These are phyloP conservation scores for Artibeus jamaicensis DNA, from an alignment of 2,797 vertebrate species.

Conservation along the genomic window DNA sequence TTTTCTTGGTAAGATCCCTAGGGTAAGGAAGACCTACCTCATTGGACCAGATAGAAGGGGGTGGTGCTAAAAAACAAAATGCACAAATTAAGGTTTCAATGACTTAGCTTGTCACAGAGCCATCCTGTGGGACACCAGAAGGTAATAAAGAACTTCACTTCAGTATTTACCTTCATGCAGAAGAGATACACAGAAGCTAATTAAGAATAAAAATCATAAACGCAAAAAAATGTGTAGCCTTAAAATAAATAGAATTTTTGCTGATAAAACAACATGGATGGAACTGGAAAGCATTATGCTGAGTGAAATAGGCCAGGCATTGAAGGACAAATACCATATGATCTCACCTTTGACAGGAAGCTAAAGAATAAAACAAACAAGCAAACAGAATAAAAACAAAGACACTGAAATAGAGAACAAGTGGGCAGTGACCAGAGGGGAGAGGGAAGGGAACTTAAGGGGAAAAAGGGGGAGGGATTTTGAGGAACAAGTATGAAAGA, in stretches of 20 bases:
- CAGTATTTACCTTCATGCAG: conserved; percentile 25
- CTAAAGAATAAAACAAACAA: too few species aligned
- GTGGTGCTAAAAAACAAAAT: not conserved
- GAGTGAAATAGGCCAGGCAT: too few species aligned
- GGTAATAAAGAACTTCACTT: not conserved
- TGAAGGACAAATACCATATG: too few species aligned
- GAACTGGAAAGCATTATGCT: too few species aligned
- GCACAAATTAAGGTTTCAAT: not conserved
- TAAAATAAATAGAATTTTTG: not conserved
- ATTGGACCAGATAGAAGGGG: not conserved
- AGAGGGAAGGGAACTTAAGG: too few species aligned
- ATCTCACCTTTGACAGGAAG: too few species aligned
- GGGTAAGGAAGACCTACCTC: not conserved
- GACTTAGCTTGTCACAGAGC: not conserved
- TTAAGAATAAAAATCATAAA: conserved; percentile 34
- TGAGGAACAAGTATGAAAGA: too few species aligned
- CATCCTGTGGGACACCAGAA: not conserved
- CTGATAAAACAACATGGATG: not conserved
- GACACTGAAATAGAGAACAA: too few species aligned
- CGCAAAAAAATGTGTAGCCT: not conserved
- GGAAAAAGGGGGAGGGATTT: too few species aligned
- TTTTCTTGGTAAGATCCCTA: not conserved
- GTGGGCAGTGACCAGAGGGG: too few species aligned
- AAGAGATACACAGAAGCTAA: not conserved
- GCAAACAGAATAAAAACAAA: too few species aligned